Evolutionary conservation across 1,140 invertebrate species (phyloP).

Genomic region (Brachystomella parvula): DNA sequence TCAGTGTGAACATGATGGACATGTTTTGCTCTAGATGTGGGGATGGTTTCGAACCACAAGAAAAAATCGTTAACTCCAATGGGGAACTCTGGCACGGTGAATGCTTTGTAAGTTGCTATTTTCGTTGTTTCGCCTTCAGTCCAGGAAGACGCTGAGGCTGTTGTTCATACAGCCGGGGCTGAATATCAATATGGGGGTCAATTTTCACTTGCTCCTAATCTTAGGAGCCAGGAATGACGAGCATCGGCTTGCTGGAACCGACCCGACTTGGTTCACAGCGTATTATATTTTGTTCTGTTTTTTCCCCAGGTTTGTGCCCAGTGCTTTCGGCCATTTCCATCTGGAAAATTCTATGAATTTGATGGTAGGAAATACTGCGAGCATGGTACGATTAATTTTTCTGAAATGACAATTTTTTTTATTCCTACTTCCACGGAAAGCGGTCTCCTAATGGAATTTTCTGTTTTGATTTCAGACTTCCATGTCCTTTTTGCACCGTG

Average conservation of each 20-base stretch:
- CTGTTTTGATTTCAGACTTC: slow-evolving; percentile 69
- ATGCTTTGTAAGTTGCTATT: slow-evolving; percentile 72
- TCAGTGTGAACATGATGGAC: slow-evolving; percentile 9
- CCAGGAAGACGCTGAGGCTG: slow-evolving; percentile 2
- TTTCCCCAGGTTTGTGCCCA: slow-evolving; percentile 85
- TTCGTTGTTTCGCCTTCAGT: not conserved
- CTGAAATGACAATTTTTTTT: too few relatives aligned
- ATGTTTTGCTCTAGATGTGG: slow-evolving; percentile 90
- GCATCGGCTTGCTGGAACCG: too few relatives aligned
- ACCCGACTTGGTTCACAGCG: too few relatives aligned
- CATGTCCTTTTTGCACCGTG: slow-evolving; percentile 97
- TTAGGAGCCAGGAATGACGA: not conserved
- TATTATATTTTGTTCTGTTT: slow-evolving; percentile 21
- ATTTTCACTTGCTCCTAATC: not conserved
- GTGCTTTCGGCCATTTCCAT: slow-evolving; percentile 95
- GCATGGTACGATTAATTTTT: slow-evolving; percentile 51
- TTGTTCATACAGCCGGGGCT: too few relatives aligned
- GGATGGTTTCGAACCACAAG: slow-evolving; percentile 86
- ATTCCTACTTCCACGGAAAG: too few relatives aligned
- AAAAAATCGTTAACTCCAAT: slow-evolving; percentile 98
- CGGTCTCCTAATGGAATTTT: too few relatives aligned
- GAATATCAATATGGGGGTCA: too few relatives aligned
- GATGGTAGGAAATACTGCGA: slow-evolving; percentile 99
- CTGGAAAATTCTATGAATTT: slow-evolving; percentile 98
- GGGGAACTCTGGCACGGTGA: slow-evolving; percentile 97